Evolutionary conservation across 1,140 invertebrate genomes (phyloP).

Genomic region (Aphis gossypii): DNA sequence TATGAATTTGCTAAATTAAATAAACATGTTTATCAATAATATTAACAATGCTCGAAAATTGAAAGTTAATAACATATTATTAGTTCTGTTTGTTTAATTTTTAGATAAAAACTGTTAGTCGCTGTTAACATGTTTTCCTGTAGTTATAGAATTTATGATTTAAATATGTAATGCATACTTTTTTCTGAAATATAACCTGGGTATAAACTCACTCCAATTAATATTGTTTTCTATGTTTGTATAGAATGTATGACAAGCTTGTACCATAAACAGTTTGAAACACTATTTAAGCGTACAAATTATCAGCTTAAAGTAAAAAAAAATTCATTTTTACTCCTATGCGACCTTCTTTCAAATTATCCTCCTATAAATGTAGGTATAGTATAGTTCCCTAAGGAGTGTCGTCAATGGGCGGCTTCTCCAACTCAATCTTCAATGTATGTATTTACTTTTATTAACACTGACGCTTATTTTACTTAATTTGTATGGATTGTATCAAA

Average conservation of each 20-base stretch:
- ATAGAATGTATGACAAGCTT: not conserved
- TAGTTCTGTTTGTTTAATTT: not conserved
- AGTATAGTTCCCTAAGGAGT: too few relatives aligned
- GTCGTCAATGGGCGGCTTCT: too few relatives aligned
- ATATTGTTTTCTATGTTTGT: not conserved
- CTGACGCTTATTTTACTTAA: too few relatives aligned
- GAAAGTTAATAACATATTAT: not conserved
- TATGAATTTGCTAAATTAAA: not conserved
- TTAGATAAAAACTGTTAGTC: not conserved
- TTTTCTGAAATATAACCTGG: not conserved
- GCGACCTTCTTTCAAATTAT: too few relatives aligned
- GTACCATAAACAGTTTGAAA: not conserved
- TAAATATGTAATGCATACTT: not conserved
- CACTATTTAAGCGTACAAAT: not conserved
- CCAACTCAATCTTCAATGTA: too few relatives aligned
- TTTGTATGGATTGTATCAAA: too few relatives aligned
- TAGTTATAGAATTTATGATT: not conserved
- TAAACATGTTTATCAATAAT: not conserved
- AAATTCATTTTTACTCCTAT: too few relatives aligned
- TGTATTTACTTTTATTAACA: too few relatives aligned
- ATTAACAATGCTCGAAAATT: not conserved
- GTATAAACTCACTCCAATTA: not conserved
- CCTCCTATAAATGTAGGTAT: too few relatives aligned
- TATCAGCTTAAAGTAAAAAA: not conserved
- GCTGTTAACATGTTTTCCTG: not conserved